Evolutionary conservation across 2,888 invertebrate genomes (phyloP), one percentile per base, ranked within the genome.

Genomic region (Cryptocheilus praepositus): DNA sequence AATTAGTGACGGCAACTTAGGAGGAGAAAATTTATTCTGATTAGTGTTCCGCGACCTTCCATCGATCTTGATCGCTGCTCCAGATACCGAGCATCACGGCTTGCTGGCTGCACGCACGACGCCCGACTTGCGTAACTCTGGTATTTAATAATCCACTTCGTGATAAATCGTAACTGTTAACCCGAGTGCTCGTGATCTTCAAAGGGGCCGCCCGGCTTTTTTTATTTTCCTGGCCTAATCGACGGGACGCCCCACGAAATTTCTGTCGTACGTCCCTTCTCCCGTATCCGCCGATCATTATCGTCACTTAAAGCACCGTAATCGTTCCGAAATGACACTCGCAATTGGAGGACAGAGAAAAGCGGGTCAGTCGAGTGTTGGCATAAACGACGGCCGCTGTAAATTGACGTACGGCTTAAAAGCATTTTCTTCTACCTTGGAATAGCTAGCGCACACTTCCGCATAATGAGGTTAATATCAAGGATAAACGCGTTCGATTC

Each of bases 151-250:
- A 81, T 81, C 81, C 67, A 62, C 64, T 62, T 59, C 25, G 68
- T 68, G 76, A 82, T 79, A 81, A 81, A 82, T 79, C 76, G 79
- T 65, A 68, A 57, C 73, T 71, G 73, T 82, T 81, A 81, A 77
- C 73, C 73, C 67, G 64, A 70, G 64, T 72, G 64, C 66, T 63
- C 63, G 68, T 59, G 61, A 71, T 78, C 74, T 73, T 81, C 79
- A 78, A 77, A 77, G 79, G 67, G 54, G 64, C 79, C 81, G 77
- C 68, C 68, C 49, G 36, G 36, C 8, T 36, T 36, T 4, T 61
- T 65, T 64, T 75, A 69, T 64, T 61, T 54, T 45, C 28, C 8
- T 16, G 55, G 56, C 53, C 61, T 71, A 73, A 67, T 71, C 70
- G 64, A 18, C 55, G 45, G 56, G 22, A 25, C 43, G 18, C 36